These are phyloP conservation scores for Hydractinia symbiolongicarpus DNA, from an alignment of 30 jellyfish, hydroid and myxozoan species.

Conservation along the genomic window DNA sequence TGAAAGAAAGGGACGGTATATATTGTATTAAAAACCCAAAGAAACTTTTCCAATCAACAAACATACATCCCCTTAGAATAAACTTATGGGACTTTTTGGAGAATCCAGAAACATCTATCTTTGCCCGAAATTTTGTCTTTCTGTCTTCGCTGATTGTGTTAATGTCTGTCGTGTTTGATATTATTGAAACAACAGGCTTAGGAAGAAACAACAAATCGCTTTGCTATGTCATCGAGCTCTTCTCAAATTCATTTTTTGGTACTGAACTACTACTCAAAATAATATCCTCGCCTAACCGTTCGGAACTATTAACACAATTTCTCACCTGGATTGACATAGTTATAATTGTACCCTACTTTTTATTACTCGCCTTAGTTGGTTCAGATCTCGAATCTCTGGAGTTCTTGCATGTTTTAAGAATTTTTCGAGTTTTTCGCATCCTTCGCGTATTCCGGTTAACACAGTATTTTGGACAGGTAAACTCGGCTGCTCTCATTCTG, in stretches of 20 bases:
- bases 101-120: constrained; percentile 63
- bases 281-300: constrained; percentile 55
- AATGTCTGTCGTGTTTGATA: constrained; percentile 49
- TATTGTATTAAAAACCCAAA: neutral
- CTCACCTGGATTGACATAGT: constrained; percentile 56
- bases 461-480: constrained; percentile 54
- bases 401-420: constrained; percentile 53
- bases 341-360: constrained; percentile 69
- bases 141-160: constrained; percentile 50
- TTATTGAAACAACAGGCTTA: constrained; percentile 30
- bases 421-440: constrained; percentile 59
- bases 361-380: constrained; percentile 17
- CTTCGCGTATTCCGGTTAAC: constrained; percentile 67
- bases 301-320: constrained; percentile 33
- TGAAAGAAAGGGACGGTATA: constrained; percentile 60
- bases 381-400: constrained; percentile 28
- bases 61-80: neutral
- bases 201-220: neutral
- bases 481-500: constrained; percentile 57
- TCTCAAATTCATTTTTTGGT: constrained; percentile 44
- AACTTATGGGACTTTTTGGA: constrained; percentile 62
- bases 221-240: constrained; percentile 24
- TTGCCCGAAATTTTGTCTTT: constrained; percentile 62
- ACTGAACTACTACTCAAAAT: constrained; percentile 48
- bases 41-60: neutral